Base-by-base conservation (phyloP, 2,888 invertebrate species). In the Ophion ellenae region DNA sequence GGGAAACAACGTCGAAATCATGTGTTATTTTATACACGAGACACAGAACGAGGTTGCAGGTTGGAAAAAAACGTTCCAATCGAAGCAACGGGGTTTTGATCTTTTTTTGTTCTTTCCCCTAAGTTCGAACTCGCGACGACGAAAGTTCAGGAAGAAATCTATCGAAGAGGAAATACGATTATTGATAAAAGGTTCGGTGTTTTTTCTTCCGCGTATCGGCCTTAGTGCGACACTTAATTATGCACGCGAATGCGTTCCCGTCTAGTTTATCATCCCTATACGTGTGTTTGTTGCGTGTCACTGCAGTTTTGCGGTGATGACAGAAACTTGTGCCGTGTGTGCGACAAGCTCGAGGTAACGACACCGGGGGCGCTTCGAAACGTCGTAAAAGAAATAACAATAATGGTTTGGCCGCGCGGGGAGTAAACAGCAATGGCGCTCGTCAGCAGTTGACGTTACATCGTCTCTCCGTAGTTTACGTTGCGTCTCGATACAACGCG, bases 401-500 rank as follows among this genome's bases (percentile, higher is more conserved):
- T 45, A n/a, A 36, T 59, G 32, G 28, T 17, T 4, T 10, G 45
- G 67, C 10, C 24, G 20, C 17, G 70, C 9, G 70, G 28, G 64
- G 20, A 45, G 75, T 64, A 83, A 78, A 78, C 61, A 78, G 83
- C 67, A 74, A 83, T 78, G 78, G 83, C 78, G 73, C 11, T 64
- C 28, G 75, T 70, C 57, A 10, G 45, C 32, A 45, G 71, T 75
- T 76, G 80, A 71, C 45, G 40, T 32, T 81, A 53, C 10, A 28
- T 59, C 5, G 17, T 14, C 5, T n/a, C 32, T 11, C 2, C 59
- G 14, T n/a, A 1, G 20, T 73, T 73, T n/a, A 36, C 17, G 14
- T 53, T 53, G 14, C 17, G 14, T 17, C 53, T 14, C 14, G 53
- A 53, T 53, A 53, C 17, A 40, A 53, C 53, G 53, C 53, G 53